Evolutionary conservation across 2,888 invertebrate species (phyloP), one percentile per base, ranked within the genome.

Genomic region (Volucella bombylans): DNA sequence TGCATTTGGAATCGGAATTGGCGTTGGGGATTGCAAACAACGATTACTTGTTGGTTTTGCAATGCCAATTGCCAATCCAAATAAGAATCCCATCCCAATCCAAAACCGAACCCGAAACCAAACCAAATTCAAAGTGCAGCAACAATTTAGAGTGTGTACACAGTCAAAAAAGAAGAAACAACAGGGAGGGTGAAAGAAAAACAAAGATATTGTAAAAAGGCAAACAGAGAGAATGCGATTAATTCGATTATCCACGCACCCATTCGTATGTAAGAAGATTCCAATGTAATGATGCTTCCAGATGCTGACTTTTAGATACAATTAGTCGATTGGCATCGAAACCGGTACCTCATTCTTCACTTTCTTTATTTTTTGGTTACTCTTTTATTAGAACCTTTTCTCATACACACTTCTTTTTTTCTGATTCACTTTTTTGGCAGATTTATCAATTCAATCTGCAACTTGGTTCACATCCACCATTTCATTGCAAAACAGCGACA

Each of bases 161-260:
- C 39, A 55, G 14, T 10, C 45, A 43, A 76, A 49, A 54, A 45
- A 55, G 18, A 59, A 39, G 38, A 45, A 59, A 54, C 64, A 43
- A 57, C 14, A 41, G 31, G n/a, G 55, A 61, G 31, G 3, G n/a
- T 52, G 11, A 64, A 54, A 50, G 39, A 61, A 49, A 61, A 52
- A 39, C 8, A 11, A 55, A 52, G 1, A 57, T 50, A 69, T 39
- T 23, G 10, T 61, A 62, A 54, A 41, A 68, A 62, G 4, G 31
- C 47, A 23, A 62, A 39, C 15, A 65, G 65, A 78, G 31, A 31
- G 43, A 55, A 69, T 67, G 31, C 50, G 54, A 83, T 79, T 83
- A 80, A 83, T 80, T 83, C 65, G 80, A 83, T 83, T 74, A 83
- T 83, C 80, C 83, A 83, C 83, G 83, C 83, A 83, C 83, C 83